phyloP scores from a whole-genome alignment of 2,888 invertebrate species.

The Timandra comae region DNA sequence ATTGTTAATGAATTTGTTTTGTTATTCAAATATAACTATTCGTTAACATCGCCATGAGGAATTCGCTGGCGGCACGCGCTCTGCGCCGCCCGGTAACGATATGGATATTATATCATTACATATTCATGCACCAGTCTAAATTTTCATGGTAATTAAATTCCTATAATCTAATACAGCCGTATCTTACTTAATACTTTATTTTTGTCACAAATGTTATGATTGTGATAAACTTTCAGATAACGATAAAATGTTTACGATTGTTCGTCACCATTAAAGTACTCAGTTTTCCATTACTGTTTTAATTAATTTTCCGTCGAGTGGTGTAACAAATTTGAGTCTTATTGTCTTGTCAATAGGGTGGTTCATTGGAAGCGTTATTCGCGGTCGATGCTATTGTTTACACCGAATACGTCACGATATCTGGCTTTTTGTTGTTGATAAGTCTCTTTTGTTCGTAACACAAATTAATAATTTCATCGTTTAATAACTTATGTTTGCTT shows the following conservation, averaged over 20 bases:
- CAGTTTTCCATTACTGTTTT: too few species aligned
- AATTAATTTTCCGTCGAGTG: constrained; percentile 1
- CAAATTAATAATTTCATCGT: constrained; percentile 14
- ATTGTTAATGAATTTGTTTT: constrained; percentile 9
- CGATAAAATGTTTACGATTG: too few species aligned
- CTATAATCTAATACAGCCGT: too few species aligned
- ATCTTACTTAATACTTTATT: too few species aligned
- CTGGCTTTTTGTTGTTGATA: constrained; percentile 22
- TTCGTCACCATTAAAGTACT: too few species aligned
- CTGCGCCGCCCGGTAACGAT: not conserved
- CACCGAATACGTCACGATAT: constrained; percentile 14
- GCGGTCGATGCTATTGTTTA: constrained; percentile 19
- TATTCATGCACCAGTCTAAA: too few species aligned
- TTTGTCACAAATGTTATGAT: too few species aligned
- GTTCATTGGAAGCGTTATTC: constrained; percentile 1
- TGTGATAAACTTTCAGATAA: too few species aligned
- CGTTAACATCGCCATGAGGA: constrained; percentile 30
- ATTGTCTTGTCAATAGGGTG: too few species aligned
- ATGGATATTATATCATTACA: not conserved
- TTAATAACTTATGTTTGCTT: constrained; percentile 3
- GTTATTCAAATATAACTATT: constrained; percentile 17
- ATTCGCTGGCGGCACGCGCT: constrained; percentile 18
- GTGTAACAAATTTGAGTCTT: too few species aligned
- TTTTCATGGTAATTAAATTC: too few species aligned
- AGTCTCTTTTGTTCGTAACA: constrained; percentile 21